These are phyloP conservation scores for Stictonetta naevosa DNA, from an alignment of 2,113 vertebrate species.

Conservation along the genomic window DNA sequence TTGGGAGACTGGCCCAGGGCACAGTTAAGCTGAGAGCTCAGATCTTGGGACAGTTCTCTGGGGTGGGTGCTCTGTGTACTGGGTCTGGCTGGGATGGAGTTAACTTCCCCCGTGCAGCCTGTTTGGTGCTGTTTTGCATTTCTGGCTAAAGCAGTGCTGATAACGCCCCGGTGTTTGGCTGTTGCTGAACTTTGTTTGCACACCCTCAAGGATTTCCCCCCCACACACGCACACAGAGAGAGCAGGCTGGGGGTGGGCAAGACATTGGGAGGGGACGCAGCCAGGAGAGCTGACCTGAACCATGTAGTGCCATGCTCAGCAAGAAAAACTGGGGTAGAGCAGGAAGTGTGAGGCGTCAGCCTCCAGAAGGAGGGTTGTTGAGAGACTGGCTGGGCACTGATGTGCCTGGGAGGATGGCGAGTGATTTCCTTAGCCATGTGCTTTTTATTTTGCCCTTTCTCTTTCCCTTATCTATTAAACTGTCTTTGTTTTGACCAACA, in stretches of 20 bases:
- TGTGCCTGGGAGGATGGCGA: background rate
- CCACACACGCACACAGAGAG: rapidly evolving
- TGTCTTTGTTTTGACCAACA: background rate
- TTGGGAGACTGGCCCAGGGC: background rate
- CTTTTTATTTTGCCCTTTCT: no score
- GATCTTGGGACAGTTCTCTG: background rate
- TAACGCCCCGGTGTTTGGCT: background rate
- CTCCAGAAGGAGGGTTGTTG: background rate
- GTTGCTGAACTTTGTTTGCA: background rate
- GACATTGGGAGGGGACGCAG: background rate
- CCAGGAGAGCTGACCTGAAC: background rate
- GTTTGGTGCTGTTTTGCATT: background rate
- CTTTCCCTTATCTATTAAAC: background rate
- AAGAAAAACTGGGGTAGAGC: background rate
- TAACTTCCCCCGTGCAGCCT: background rate
- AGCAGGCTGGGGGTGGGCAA: background rate
- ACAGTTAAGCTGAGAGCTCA: background rate
- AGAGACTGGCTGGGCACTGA: rapidly evolving
- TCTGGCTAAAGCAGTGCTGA: background rate
- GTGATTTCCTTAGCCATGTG: background rate
- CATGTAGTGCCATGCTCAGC: background rate
- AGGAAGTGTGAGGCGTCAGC: background rate
- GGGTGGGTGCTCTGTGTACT: background rate
- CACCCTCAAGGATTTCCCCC: background rate
- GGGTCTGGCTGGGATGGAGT: background rate